phyloP scores from a whole-genome alignment of 2,888 invertebrate genomes.

The Drosophila maculinotata region DNA sequence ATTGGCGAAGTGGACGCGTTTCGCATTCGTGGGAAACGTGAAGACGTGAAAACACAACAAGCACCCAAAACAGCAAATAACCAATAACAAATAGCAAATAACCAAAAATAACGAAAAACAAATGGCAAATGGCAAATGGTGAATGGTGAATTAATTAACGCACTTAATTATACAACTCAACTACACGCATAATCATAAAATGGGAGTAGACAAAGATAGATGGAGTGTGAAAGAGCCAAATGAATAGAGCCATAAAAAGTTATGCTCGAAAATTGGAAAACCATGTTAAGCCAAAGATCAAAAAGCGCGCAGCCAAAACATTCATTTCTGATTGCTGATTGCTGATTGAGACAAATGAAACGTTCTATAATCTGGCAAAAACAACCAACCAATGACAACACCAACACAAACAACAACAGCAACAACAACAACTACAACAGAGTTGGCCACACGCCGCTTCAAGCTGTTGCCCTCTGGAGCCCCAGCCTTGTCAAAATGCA shows the following conservation, averaged over 20 bases:
- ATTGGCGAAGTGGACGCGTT: constrained; percentile 47
- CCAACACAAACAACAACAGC: constrained; percentile 20
- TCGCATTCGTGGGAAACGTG: constrained; percentile 66
- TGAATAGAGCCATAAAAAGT: constrained; percentile 72
- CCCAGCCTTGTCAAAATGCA: constrained; percentile 72
- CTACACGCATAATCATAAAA: constrained; percentile 35
- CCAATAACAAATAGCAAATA: constrained; percentile 10
- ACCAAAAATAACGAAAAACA: constrained; percentile 22
- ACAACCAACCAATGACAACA: constrained; percentile 30
- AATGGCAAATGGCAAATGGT: constrained; percentile 52
- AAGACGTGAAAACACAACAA: constrained; percentile 12
- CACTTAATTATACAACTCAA: constrained; percentile 44
- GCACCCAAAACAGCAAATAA: constrained; percentile 1
- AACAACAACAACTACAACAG: constrained; percentile 38
- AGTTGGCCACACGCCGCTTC: constrained; percentile 68
- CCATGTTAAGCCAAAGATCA: constrained; percentile 67
- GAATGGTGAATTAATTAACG: constrained; percentile 38
- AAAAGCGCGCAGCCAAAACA: constrained; percentile 43
- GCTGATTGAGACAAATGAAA: constrained; percentile 79
- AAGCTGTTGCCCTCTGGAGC: constrained; percentile 31
- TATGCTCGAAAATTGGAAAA: constrained; percentile 76
- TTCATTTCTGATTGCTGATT: constrained; percentile 65
- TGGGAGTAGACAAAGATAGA: constrained; percentile 14
- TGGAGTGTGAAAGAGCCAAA: constrained; percentile 27
- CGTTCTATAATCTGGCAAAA: constrained; percentile 67